A percentile compares a stretch with the other conserved stretches of the same genome.
These are phyloP conservation scores for Anthonomus grandis DNA, from an alignment of 1,140 invertebrate species.

Conservation along the genomic window DNA sequence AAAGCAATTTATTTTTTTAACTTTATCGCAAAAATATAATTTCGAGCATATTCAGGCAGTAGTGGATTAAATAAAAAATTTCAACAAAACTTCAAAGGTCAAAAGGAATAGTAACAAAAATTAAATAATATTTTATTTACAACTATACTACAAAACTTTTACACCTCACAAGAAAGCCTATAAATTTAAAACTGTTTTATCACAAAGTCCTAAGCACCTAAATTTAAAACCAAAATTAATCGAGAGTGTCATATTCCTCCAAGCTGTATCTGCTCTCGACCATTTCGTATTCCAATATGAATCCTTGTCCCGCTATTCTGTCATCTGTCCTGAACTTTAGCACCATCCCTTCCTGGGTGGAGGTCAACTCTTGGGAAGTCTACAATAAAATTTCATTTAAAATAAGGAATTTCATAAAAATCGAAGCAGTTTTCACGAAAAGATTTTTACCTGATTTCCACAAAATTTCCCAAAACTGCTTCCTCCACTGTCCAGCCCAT, in stretches of 20 bases:
- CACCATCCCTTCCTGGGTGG: conserved; percentile 19
- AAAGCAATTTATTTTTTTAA: no score
- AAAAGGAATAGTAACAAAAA: no score
- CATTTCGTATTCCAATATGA: conserved; percentile 20
- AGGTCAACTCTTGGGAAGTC: conserved; percentile 15
- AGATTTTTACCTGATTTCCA: conserved; percentile 51
- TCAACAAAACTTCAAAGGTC: no score
- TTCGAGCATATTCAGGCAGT: no score
- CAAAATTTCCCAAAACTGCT: conserved; percentile 81
- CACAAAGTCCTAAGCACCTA: no score
- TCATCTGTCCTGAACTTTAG: conserved; percentile 26
- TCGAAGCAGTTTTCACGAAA: not conserved
- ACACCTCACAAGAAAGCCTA: no score
- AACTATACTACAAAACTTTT: no score
- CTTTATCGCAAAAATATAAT: no score
- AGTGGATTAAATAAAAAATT: no score
- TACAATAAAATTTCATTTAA: conserved; percentile 5
- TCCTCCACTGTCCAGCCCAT: conserved; percentile 77
- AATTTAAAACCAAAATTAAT: no score
- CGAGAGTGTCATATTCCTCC: conserved; percentile 24
- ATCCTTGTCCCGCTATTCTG: conserved; percentile 15
- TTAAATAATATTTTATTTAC: no score
- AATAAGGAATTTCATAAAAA: conserved; percentile 6
- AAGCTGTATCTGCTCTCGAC: conserved; percentile 19
- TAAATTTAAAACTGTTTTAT: no score